A percentile compares a stretch with the other conserved stretches of the same genome.
phyloP scores from a whole-genome alignment of 1,140 invertebrate species.

The Eupristina koningsbergeri region DNA sequence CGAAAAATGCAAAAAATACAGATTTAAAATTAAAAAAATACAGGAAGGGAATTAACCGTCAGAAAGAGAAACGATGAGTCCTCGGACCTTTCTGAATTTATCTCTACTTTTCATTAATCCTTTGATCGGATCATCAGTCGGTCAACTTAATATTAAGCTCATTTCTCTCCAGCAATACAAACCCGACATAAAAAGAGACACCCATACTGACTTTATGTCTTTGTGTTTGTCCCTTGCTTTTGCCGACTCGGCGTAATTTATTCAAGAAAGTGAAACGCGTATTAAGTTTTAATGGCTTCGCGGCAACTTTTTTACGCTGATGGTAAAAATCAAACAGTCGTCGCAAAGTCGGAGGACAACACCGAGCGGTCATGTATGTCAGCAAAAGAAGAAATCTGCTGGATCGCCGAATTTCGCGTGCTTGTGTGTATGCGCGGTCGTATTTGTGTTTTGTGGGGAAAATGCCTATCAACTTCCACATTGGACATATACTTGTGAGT shows the following conservation, averaged over 20 bases:
- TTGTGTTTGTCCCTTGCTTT: neutral
- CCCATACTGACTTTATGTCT: neutral
- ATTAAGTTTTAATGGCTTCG: conserved; percentile 40
- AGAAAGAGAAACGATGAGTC: too few relatives aligned
- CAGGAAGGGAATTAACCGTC: too few relatives aligned
- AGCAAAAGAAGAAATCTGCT: conserved; percentile 46
- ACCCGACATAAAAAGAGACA: neutral
- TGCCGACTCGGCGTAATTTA: neutral
- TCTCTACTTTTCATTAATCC: neutral
- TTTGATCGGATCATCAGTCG: neutral
- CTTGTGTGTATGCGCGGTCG: neutral
- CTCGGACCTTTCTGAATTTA: neutral
- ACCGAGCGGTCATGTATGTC: neutral
- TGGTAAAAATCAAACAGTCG: conserved; percentile 34
- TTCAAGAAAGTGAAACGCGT: conserved; percentile 13
- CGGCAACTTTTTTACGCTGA: conserved; percentile 20
- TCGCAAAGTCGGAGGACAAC: neutral
- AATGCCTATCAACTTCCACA: neutral
- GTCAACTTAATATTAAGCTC: neutral
- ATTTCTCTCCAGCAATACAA: neutral
- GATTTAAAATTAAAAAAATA: too few relatives aligned
- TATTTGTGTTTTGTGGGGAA: neutral
- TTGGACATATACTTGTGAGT: neutral
- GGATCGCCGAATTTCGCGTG: conserved; percentile 33
- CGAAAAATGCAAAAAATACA: too few relatives aligned